phyloP scores from a whole-genome alignment of 1,140 invertebrate species.

The Chrysomallon squamiferum region DNA sequence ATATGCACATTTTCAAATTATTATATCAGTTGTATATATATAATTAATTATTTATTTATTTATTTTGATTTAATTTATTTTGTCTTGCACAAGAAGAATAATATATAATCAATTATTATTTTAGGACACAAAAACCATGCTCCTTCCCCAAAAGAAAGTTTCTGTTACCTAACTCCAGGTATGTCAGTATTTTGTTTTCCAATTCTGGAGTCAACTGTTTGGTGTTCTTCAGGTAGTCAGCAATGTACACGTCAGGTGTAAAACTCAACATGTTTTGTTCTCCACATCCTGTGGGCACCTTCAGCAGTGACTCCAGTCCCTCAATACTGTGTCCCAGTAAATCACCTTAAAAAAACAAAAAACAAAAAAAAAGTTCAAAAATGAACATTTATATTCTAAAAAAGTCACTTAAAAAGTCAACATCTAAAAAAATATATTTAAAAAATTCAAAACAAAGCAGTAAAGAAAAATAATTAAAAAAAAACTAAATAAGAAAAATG shows the following conservation, averaged over 20 bases:
- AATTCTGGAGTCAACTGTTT: background rate
- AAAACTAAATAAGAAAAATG: no score
- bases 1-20: slow-evolving; percentile 66
- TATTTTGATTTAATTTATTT: no score
- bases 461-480: no score
- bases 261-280: slow-evolving; percentile 94
- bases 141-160: background rate
- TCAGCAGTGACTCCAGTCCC: slow-evolving; percentile 69
- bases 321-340: slow-evolving; percentile 48
- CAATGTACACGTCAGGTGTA: slow-evolving; percentile 85
- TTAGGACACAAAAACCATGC: background rate
- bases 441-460: no score
- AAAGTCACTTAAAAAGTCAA: no score
- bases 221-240: slow-evolving; percentile 75
- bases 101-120: no score
- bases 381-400: no score
- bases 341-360: slow-evolving; percentile 34
- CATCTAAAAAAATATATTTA: no score
- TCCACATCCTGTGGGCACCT: slow-evolving; percentile 86
- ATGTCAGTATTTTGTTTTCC: background rate
- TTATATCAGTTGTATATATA: slow-evolving; percentile 91
- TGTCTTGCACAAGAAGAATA: no score
- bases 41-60: slow-evolving; percentile 87
- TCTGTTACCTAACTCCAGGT: background rate
- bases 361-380: no score